Evolutionary conservation across 2,797 vertebrate genomes (phyloP), one percentile per base, ranked within the genome.

Genomic region (Coregonus sp.): DNA sequence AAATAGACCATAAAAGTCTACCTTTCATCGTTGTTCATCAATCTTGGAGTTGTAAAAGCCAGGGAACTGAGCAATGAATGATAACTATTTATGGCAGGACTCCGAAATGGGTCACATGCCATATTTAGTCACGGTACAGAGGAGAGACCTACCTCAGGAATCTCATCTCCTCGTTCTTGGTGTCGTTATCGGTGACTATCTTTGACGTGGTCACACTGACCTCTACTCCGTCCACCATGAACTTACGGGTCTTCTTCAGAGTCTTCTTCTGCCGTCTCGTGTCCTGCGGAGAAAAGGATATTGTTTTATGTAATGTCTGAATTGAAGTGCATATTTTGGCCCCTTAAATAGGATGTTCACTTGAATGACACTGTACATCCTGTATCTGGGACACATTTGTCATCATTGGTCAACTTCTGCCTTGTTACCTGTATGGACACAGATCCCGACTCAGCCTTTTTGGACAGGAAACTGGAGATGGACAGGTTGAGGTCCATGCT

Each of bases 131-230:
- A 52, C 18, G n/a, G 14, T 61, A 72, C 11, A 40, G 52, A 69
- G 56, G 72, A 12, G 59, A 69, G 6, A 61, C 35, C 20, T 89
- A 98, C 98, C 98, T 95, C 70, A 99, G 93, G 91, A 97, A 99
- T 76, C 98, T 88, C 95, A 98, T 94, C 87, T 99, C 97, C 90
- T 99, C 97, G 20, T 96, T 98, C 93, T 98, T 99, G 11, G 95
- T 94, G 86, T 99, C 98, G 80, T 95, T 98, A 86, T 99, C 98
- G 3, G 97, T 97, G 86, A 99, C 91, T 87, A 99, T 99, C 94
- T 98, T 99, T n/a, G 97, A 98, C 0, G 98, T 99, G 0, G 98
- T 99, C 75, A 99, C 98, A 52, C 97, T 99, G 51, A 99, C 97
- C 94, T 99, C 97, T 80, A 99, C 97, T 35, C 98, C 98, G 80